These are phyloP conservation scores for Sakesphorus luctuosus DNA, from an alignment of 2,113 vertebrate species.

Conservation along the genomic window DNA sequence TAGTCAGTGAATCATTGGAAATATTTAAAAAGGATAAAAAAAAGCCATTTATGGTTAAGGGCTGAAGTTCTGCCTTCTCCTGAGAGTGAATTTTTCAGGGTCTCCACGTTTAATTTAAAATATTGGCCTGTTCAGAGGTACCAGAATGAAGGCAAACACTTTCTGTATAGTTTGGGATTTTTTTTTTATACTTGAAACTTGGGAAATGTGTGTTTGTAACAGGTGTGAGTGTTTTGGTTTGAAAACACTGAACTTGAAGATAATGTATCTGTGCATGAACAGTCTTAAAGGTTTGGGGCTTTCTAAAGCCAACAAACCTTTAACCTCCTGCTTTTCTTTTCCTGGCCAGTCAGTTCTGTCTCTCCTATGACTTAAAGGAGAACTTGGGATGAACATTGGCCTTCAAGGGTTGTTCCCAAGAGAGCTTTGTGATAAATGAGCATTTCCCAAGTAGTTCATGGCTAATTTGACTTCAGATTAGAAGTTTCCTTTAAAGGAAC, in stretches of 20 bases:
- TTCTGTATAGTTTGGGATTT: neutral
- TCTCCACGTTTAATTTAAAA: neutral
- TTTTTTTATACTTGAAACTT: neutral
- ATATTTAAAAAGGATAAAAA: neutral
- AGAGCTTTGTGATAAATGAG: neutral
- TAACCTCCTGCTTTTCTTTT: neutral
- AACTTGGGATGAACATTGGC: neutral
- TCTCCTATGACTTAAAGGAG: neutral
- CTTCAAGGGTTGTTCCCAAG: neutral
- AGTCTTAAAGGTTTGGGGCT: neutral
- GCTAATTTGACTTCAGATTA: neutral
- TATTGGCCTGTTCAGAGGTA: neutral
- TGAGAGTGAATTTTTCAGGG: neutral
- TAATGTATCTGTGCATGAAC: neutral
- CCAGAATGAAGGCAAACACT: neutral
- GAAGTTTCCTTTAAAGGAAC: neutral
- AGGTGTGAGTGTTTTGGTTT: neutral
- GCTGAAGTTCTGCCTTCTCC: neutral
- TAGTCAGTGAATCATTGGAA: slow-evolving; percentile 1
- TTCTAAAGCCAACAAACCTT: neutral
- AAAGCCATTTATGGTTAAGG: neutral
- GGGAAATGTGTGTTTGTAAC: neutral
- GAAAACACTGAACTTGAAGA: neutral
- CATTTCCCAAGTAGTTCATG: neutral
- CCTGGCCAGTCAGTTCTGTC: neutral